Evolutionary conservation across 2,113 vertebrate species (phyloP).

Genomic region (Typhlomys cinereus): DNA sequence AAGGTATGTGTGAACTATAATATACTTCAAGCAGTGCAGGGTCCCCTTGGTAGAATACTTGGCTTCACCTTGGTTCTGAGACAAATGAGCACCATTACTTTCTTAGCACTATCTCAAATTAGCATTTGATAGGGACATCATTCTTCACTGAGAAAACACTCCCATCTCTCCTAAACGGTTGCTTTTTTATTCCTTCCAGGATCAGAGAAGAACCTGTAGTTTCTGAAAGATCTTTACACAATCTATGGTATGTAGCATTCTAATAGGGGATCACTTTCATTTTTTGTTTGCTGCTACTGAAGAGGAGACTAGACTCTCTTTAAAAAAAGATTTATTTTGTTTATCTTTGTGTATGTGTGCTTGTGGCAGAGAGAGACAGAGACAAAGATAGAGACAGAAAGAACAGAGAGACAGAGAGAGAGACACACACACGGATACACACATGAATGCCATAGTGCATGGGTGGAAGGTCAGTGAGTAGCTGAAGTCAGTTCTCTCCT

Average conservation of each 20-base stretch:
- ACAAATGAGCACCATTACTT: neutral
- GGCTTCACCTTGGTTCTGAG: neutral
- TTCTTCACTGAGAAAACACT: neutral
- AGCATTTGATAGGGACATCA: neutral
- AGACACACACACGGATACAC: too few relatives aligned
- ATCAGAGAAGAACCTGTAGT: neutral
- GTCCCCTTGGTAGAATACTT: neutral
- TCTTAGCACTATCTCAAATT: neutral
- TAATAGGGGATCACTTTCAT: neutral
- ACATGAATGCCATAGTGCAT: too few relatives aligned
- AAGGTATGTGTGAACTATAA: neutral
- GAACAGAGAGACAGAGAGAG: too few relatives aligned
- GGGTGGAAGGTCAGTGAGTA: too few relatives aligned
- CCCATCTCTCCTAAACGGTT: neutral
- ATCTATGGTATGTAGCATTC: neutral
- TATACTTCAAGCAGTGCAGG: neutral
- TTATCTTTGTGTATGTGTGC: too few relatives aligned
- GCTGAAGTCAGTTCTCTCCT: too few relatives aligned
- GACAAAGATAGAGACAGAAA: too few relatives aligned
- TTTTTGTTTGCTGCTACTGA: neutral
- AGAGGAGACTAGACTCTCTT: neutral
- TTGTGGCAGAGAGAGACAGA: too few relatives aligned
- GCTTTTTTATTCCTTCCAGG: neutral
- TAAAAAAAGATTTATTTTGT: too few relatives aligned
- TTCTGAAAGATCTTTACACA: neutral